Conservation (phyloP, 2,888 invertebrate genomes). For the Odontocolon sp. region DNA sequence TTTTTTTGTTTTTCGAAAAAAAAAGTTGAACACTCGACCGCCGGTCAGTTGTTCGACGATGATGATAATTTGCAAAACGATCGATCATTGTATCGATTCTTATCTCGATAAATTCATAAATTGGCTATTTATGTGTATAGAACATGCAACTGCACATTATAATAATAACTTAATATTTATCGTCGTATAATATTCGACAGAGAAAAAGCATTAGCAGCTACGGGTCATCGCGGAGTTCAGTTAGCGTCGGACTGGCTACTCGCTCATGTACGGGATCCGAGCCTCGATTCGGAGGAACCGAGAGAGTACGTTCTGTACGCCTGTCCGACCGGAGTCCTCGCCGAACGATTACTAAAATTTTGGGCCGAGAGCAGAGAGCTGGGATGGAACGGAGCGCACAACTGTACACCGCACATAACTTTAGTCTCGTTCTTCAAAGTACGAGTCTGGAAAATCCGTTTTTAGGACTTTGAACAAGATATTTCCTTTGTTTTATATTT, state of each 20-base stretch:
- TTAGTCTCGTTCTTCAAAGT: constrained; percentile 94
- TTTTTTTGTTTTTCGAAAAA: no score
- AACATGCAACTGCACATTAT: no score
- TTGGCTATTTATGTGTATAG: no score
- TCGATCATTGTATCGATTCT: no score
- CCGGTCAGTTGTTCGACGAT: no score
- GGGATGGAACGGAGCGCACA: constrained; percentile 95
- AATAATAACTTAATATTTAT: no score
- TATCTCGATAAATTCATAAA: no score
- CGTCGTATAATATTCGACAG: constrained; percentile 82
- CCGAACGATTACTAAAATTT: constrained; percentile 88
- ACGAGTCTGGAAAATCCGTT: constrained; percentile 59
- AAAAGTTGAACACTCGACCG: no score
- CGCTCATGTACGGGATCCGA: constrained; percentile 93
- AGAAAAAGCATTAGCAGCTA: constrained; percentile 94
- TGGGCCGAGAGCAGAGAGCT: constrained; percentile 89
- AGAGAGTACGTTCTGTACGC: constrained; percentile 94
- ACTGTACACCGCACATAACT: constrained; percentile 94
- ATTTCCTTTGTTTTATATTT: not conserved
- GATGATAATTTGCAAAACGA: no score
- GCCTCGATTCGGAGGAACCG: constrained; percentile 88
- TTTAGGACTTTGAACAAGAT: not conserved
- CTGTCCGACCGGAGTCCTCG: constrained; percentile 90
- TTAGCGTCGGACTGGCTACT: constrained; percentile 95
- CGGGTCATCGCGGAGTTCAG: constrained; percentile 93